Conservation (phyloP, 2,888 invertebrate species). For the Ichneumoninae sp. region DNA sequence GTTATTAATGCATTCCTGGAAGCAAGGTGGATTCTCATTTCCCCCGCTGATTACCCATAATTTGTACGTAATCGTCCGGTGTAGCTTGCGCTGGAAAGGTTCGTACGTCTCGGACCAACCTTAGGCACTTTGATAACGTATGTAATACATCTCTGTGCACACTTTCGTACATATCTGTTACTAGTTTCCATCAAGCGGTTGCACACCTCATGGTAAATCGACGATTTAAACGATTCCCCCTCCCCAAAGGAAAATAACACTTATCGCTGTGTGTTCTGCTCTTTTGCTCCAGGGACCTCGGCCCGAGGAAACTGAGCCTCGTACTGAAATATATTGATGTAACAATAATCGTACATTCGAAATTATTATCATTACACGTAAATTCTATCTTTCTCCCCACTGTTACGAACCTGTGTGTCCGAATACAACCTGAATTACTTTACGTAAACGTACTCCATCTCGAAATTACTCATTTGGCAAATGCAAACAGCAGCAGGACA, state of each 20-base stretch:
- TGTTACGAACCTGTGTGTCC: conserved; percentile 15
- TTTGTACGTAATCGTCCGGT: conserved; percentile 75
- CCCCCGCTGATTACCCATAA: conserved; percentile 78
- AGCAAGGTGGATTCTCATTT: conserved; percentile 76
- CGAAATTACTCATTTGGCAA: conserved; percentile 17
- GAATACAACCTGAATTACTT: conserved; percentile 41
- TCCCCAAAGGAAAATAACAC: conserved; percentile 59
- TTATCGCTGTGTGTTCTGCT: conserved; percentile 40
- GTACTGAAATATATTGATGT: conserved; percentile 45
- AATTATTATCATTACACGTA: conserved; percentile 55
- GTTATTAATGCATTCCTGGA: conserved; percentile 81
- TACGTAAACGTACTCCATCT: conserved; percentile 21
- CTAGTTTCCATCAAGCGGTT: conserved; percentile 67
- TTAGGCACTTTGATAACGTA: conserved; percentile 66
- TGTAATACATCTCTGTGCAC: conserved; percentile 58
- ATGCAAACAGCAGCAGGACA: conserved; percentile 4
- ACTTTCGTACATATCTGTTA: conserved; percentile 44
- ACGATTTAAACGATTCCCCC: conserved; percentile 59
- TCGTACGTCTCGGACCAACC: conserved; percentile 66
- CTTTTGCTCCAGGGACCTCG: conserved; percentile 20
- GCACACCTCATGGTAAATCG: conserved; percentile 64
- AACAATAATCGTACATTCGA: conserved; percentile 50
- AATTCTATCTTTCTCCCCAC: conserved; percentile 27
- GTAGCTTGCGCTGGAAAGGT: conserved; percentile 67
- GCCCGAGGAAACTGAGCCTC: conserved; percentile 33